Evolutionary conservation across 2,113 vertebrate species (phyloP).

Genomic region (Silurus glanis): DNA sequence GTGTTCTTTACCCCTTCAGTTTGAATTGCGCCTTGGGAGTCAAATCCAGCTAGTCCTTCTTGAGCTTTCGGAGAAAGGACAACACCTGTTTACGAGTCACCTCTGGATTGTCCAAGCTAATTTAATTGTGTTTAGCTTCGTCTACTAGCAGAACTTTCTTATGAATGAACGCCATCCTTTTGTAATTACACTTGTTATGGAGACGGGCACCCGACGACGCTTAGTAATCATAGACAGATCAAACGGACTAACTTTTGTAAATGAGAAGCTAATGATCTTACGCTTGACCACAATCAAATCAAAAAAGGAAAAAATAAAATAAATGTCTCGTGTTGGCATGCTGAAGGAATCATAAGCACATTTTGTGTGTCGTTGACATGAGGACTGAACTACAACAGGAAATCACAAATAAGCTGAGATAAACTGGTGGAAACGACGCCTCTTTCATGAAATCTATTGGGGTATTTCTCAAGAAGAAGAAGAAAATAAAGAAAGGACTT

Average conservation of each 20-base stretch:
- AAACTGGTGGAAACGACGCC: constrained; percentile 9
- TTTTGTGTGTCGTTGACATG: constrained; percentile 65
- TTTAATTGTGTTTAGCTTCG: constrained; percentile 26
- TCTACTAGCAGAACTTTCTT: constrained; percentile 35
- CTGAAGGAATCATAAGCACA: constrained; percentile 77
- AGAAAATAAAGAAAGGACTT: neutral
- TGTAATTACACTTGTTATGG: neutral
- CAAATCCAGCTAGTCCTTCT: neutral
- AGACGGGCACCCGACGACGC: neutral
- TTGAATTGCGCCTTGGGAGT: neutral
- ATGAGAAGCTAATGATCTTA: constrained; percentile 41
- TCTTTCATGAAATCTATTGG: constrained; percentile 11
- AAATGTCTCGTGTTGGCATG: constrained; percentile 75
- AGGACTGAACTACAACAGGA: constrained; percentile 66
- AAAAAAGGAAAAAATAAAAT: constrained; percentile 55
- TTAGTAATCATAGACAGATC: constrained; percentile 2
- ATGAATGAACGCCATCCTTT: constrained; percentile 26
- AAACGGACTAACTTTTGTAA: constrained; percentile 40
- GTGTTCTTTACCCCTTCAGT: neutral
- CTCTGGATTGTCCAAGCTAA: constrained; percentile 31
- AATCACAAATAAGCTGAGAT: constrained; percentile 61
- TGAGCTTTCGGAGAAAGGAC: constrained; percentile 21
- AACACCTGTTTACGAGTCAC: constrained; percentile 13
- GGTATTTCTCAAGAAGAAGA: constrained; percentile 22
- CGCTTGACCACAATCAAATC: constrained; percentile 59